Percentiles rank a stretch among this genome's conserved stretches.
Conservation (phyloP, 1,140 invertebrate genomes). For the Oryctes rhinoceros region DNA sequence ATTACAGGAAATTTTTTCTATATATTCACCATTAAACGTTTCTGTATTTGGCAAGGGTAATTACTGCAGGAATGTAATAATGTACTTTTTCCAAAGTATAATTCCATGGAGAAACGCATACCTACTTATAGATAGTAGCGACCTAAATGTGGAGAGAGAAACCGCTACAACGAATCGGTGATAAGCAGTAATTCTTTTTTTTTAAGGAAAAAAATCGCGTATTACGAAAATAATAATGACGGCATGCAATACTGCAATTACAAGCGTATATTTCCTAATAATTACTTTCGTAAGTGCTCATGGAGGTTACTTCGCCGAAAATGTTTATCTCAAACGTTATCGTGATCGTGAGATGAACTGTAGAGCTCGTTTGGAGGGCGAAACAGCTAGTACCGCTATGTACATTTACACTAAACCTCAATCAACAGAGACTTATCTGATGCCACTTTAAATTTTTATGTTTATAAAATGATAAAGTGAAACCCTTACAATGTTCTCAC, state of each 20-base stretch:
- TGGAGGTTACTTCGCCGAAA: no score
- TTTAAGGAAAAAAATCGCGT: neutral
- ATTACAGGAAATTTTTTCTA: neutral
- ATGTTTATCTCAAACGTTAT: no score
- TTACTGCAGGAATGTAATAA: neutral
- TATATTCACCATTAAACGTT: neutral
- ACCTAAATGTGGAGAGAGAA: neutral
- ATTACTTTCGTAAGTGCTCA: no score
- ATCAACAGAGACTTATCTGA: no score
- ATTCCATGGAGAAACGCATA: slow-evolving; percentile 9
- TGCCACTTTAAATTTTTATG: no score
- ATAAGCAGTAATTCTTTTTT: neutral
- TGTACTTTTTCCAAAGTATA: neutral
- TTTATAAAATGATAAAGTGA: no score
- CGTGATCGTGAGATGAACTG: no score
- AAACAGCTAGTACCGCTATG: no score
- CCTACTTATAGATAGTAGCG: neutral
- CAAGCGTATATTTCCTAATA: no score
- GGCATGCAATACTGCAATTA: neutral
- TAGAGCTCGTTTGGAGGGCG: no score
- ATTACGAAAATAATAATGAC: neutral
- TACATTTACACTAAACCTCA: no score
- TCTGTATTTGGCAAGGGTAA: neutral
- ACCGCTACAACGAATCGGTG: neutral
- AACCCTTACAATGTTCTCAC: no score